Percentiles rank a stretch among this genome's conserved stretches.
Evolutionary conservation across 2,113 vertebrate species (phyloP).

Genomic region (Ochotona curzoniae): DNA sequence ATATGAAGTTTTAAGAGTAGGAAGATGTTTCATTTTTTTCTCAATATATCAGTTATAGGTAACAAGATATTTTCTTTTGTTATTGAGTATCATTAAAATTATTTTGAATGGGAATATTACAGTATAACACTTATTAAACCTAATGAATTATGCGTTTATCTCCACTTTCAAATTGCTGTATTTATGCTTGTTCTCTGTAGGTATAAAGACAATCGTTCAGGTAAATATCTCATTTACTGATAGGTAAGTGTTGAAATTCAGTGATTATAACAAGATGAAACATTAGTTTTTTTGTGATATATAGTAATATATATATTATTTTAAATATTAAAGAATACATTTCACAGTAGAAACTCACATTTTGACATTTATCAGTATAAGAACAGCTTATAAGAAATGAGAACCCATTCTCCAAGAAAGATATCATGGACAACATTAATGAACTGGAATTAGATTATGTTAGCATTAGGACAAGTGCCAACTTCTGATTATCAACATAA

Average conservation of each 20-base stretch:
- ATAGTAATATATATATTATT: neutral
- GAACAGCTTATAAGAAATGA: conserved; percentile 25
- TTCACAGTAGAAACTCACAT: neutral
- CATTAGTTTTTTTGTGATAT: neutral
- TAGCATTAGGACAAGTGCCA: conserved; percentile 60
- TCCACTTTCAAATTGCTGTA: conserved; percentile 9
- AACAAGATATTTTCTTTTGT: conserved; percentile 43
- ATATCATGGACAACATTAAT: conserved; percentile 22
- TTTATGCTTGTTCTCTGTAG: neutral
- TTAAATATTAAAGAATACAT: conserved; percentile 23
- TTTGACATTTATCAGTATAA: conserved; percentile 8
- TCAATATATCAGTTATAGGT: neutral
- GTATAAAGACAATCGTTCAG: neutral
- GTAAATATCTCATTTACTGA: conserved; percentile 35
- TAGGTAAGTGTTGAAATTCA: neutral
- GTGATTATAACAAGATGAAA: neutral
- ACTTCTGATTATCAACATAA: conserved; percentile 66
- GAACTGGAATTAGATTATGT: conserved; percentile 71
- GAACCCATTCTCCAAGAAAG: conserved; percentile 35
- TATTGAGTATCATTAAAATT: conserved; percentile 51
- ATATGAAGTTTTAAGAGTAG: conserved; percentile 53
- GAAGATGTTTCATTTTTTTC: conserved; percentile 59
- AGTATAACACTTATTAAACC: conserved; percentile 46
- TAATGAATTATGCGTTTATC: conserved; percentile 57
- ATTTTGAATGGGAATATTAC: conserved; percentile 31